Percentiles rank a stretch among this genome's conserved stretches.
phyloP scores from a whole-genome alignment of 2,888 invertebrate genomes.

The Thera britannica region DNA sequence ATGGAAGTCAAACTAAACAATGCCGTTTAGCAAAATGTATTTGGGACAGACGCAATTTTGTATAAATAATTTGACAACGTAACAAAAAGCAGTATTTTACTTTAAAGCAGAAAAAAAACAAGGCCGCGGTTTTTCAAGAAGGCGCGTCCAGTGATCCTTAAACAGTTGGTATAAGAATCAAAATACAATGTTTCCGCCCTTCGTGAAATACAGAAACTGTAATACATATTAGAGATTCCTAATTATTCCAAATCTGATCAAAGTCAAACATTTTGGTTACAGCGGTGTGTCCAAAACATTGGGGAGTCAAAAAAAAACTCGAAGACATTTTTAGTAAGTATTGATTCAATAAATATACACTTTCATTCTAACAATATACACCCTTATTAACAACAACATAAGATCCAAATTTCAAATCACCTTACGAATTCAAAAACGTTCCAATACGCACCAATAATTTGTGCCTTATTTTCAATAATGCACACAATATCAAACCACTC shows the following conservation, averaged over 20 bases:
- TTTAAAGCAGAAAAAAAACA: too few relatives aligned
- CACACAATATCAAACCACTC: constrained; percentile 26
- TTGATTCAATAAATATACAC: constrained; percentile 12
- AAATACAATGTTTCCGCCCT: too few relatives aligned
- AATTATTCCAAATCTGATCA: too few relatives aligned
- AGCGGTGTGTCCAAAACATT: constrained; percentile 1
- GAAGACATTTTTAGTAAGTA: constrained; percentile 5
- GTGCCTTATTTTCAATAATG: constrained; percentile 30
- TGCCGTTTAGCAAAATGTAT: constrained; percentile 11
- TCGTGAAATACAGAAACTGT: too few relatives aligned
- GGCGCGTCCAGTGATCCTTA: too few relatives aligned
- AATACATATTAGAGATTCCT: background rate
- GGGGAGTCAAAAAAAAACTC: constrained; percentile 6
- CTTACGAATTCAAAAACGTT: constrained; percentile 21
- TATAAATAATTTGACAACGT: background rate
- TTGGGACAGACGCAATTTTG: constrained; percentile 10
- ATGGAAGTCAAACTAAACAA: constrained; percentile 5
- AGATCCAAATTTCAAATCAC: constrained; percentile 28
- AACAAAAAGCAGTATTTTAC: too few relatives aligned
- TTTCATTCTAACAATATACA: constrained; percentile 22
- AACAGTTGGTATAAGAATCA: too few relatives aligned
- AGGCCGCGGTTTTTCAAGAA: too few relatives aligned
- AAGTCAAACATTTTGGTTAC: too few relatives aligned
- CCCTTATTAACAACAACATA: constrained; percentile 28
- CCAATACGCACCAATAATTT: constrained; percentile 20